Evolutionary conservation across 1,140 invertebrate species (phyloP).

Genomic region (Drosophila repleta): DNA sequence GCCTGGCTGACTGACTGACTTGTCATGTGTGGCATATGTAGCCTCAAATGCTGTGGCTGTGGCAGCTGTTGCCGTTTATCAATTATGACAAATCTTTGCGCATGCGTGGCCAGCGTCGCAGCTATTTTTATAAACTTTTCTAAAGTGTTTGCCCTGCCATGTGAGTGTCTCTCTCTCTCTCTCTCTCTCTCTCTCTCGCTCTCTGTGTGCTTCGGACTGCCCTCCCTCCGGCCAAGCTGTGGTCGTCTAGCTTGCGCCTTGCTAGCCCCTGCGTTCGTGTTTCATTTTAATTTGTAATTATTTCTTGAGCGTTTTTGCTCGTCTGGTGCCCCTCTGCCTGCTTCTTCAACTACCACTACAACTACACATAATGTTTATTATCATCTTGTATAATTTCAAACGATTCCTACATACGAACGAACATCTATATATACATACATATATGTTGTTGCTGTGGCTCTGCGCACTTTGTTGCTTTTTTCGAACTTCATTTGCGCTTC

Average conservation of each 20-base stretch:
- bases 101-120: conserved; percentile 74
- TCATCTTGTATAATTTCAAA: conserved; percentile 63
- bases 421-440: neutral
- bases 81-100: conserved; percentile 83
- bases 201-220: neutral
- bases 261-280: conserved; percentile 62
- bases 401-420: conserved; percentile 41
- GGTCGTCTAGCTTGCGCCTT: conserved; percentile 11
- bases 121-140: conserved; percentile 76
- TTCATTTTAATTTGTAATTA: conserved; percentile 82
- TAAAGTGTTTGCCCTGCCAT: conserved; percentile 35
- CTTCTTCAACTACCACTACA: neutral
- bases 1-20: conserved; percentile 23
- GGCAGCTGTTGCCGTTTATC: conserved; percentile 76
- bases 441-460: conserved; percentile 22
- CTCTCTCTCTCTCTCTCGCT: no score
- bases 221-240: conserved; percentile 1
- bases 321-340: conserved; percentile 8
- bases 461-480: conserved; percentile 49
- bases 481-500: conserved; percentile 80
- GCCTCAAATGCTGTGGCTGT: conserved; percentile 26
- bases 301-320: conserved; percentile 68
- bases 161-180: neutral
- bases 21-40: conserved; percentile 49
- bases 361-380: conserved; percentile 35